These are phyloP conservation scores for Bovichtus diacanthus DNA, from an alignment of 2,797 vertebrate genomes.

Conservation along the genomic window DNA sequence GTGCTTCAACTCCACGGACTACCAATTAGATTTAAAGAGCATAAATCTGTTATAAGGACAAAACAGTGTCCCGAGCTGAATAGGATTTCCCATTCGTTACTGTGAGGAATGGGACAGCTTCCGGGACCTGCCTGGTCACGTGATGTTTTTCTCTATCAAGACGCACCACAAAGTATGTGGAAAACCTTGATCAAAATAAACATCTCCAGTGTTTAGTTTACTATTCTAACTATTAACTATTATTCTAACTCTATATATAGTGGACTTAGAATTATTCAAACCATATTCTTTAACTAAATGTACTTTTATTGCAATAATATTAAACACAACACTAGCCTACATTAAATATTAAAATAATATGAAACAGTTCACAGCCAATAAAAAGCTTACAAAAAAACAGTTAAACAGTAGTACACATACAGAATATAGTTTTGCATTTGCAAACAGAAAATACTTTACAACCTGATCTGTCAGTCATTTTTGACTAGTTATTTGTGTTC, in stretches of 20 bases:
- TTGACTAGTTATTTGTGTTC: not conserved
- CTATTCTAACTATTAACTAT: too few relatives aligned
- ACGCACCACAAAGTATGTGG: constrained; percentile 40
- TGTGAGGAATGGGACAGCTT: constrained; percentile 71
- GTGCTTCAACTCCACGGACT: constrained; percentile 60
- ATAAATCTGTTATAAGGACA: constrained; percentile 77
- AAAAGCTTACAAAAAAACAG: not conserved
- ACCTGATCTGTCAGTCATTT: too few relatives aligned
- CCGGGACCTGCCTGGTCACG: constrained; percentile 56
- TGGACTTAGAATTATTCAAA: not conserved
- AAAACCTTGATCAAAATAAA: constrained; percentile 2
- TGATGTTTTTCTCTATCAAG: constrained; percentile 69
- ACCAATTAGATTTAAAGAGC: constrained; percentile 71
- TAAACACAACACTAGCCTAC: not conserved
- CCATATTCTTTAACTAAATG: not conserved
- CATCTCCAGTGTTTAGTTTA: too few relatives aligned
- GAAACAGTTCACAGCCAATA: not conserved
- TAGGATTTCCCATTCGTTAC: constrained; percentile 57
- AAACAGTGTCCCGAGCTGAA: constrained; percentile 61
- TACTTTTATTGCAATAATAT: not conserved
- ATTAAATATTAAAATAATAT: not conserved
- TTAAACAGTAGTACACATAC: not conserved
- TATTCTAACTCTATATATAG: too few relatives aligned
- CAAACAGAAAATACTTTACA: not conserved
- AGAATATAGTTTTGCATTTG: not conserved